Percentiles rank a stretch among this genome's conserved stretches.
phyloP scores from a whole-genome alignment of 1,140 invertebrate species.

The Aphaenogaster floridana region DNA sequence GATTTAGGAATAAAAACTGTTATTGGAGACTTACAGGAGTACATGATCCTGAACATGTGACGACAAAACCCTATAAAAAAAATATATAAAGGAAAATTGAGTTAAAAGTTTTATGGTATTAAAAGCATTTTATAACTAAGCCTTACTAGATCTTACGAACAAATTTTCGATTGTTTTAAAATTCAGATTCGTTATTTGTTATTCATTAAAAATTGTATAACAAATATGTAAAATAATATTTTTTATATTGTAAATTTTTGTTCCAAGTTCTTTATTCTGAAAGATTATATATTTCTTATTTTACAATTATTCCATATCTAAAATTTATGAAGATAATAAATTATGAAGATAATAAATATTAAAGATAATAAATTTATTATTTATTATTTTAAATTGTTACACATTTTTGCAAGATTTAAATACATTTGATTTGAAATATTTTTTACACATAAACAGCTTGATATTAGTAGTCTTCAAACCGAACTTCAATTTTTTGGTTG shows the following conservation, averaged over 20 bases:
- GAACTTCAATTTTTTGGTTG: not conserved
- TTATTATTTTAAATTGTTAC: not conserved
- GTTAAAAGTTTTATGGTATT: conserved; percentile 5
- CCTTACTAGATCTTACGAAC: not conserved
- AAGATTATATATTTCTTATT: not conserved
- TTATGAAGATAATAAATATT: not conserved
- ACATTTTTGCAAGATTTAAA: not conserved
- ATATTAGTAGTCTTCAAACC: not conserved
- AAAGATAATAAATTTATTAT: not conserved
- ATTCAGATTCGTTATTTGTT: not conserved
- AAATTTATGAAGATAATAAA: not conserved
- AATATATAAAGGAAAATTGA: conserved; percentile 8
- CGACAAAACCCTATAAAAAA: not conserved
- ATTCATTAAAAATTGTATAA: not conserved
- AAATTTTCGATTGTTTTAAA: not conserved
- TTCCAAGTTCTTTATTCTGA: not conserved
- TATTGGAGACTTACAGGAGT: not conserved
- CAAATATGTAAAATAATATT: not conserved
- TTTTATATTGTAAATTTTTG: not conserved
- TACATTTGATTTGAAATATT: conserved; percentile 5
- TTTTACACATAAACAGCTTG: not conserved
- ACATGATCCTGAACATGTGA: conserved; percentile 7
- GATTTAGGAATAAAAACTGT: not conserved
- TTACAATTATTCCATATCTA: not conserved
- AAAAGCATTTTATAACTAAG: not conserved